Conservation (phyloP, 2,888 invertebrate genomes). For the Torymus texanus region DNA sequence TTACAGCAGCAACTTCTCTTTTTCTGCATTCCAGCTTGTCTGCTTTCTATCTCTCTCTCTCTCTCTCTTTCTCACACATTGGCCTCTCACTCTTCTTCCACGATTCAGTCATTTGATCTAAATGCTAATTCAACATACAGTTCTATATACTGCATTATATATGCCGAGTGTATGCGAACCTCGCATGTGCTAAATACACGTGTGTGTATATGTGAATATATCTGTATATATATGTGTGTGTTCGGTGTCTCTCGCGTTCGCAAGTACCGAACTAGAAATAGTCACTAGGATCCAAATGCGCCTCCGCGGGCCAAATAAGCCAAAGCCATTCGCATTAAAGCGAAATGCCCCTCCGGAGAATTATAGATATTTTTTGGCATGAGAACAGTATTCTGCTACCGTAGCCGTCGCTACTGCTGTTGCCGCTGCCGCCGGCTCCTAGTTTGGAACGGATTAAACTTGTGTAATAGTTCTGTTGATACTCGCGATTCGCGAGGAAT, state of each 20-base stretch:
- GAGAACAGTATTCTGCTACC: not conserved
- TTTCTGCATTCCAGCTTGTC: too few relatives aligned
- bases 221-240: too few relatives aligned
- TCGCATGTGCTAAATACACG: conserved; percentile 5
- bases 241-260: not conserved
- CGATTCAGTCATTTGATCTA: conserved; percentile 44
- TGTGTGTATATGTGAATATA: not conserved
- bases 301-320: conserved; percentile 26
- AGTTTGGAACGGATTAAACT: too few relatives aligned
- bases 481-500: not conserved
- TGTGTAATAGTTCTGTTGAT: not conserved
- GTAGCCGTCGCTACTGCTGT: too few relatives aligned
- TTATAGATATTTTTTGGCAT: conserved; percentile 3
- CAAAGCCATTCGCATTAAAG: conserved; percentile 25
- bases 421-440: too few relatives aligned
- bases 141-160: too few relatives aligned
- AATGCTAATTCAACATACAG: conserved; percentile 28
- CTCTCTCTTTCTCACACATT: not conserved
- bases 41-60: not conserved
- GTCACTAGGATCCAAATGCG: conserved; percentile 26
- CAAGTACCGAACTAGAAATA: conserved; percentile 30
- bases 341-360: not conserved
- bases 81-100: conserved; percentile 4
- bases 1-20: not conserved
- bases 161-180: not conserved